Evolutionary conservation across 1,140 invertebrate species (phyloP).

Genomic region (Micrasema longulum): DNA sequence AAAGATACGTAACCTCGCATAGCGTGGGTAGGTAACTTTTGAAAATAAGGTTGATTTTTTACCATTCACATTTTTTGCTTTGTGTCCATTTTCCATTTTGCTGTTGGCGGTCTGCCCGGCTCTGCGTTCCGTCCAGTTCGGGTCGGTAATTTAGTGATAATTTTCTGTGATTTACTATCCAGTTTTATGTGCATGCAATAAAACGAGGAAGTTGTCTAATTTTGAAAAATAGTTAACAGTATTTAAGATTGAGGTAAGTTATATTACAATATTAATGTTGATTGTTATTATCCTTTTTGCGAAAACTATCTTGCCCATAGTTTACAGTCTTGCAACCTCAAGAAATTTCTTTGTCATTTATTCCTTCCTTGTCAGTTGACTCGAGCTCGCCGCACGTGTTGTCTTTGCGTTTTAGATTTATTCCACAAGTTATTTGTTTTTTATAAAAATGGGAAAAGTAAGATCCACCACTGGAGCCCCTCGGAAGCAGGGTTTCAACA

Average conservation of each 20-base stretch:
- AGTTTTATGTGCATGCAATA: background rate
- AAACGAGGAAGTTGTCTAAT: background rate
- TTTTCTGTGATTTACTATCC: slow-evolving; percentile 1
- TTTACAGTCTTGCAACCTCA: slow-evolving; percentile 39
- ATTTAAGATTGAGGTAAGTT: no score
- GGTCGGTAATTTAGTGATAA: background rate
- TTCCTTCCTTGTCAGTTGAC: slow-evolving; percentile 17
- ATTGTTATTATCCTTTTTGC: background rate
- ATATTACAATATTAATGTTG: no score
- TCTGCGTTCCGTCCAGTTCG: no score
- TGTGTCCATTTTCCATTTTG: no score
- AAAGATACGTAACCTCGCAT: no score
- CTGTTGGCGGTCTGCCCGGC: slow-evolving; percentile 3
- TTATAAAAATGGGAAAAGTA: slow-evolving; percentile 76
- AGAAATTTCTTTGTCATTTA: background rate
- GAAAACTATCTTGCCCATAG: background rate
- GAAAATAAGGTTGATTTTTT: no score
- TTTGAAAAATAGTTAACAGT: background rate
- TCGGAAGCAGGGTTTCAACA: slow-evolving; percentile 82
- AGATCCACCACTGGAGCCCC: slow-evolving; percentile 77
- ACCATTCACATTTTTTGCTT: no score
- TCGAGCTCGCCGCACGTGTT: slow-evolving; percentile 24
- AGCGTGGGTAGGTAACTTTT: no score
- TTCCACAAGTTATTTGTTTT: slow-evolving; percentile 6
- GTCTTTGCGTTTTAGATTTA: background rate